Conservation (phyloP, 2,113 vertebrate genomes). For the Pontoporia blainvillei region DNA sequence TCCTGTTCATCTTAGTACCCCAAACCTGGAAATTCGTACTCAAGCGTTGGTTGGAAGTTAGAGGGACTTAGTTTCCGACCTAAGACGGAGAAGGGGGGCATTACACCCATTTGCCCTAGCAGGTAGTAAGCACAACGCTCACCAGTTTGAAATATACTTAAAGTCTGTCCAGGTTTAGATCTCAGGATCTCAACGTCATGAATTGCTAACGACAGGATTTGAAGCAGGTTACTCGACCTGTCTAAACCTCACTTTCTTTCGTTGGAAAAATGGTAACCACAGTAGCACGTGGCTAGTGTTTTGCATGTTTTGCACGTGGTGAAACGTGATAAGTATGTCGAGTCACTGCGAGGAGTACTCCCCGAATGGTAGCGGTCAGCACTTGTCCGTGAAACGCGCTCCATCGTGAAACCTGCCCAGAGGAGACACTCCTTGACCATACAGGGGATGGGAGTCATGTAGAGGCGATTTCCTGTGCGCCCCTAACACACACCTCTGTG, state of each 20-base stretch:
- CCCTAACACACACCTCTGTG: background rate
- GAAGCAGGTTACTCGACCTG: background rate
- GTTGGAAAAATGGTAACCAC: background rate
- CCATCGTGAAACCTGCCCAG: background rate
- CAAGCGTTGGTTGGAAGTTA: background rate
- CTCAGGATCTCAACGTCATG: background rate
- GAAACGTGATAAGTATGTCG: background rate
- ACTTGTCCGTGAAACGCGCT: background rate
- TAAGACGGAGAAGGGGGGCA: background rate
- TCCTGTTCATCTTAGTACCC: background rate
- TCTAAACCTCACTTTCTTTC: background rate
- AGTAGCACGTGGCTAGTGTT: background rate
- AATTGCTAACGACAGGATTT: background rate
- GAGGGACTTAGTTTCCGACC: background rate
- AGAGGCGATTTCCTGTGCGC: background rate
- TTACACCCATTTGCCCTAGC: background rate
- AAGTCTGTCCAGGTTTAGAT: background rate
- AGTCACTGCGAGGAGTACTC: background rate
- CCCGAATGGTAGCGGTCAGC: background rate
- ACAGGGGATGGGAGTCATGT: background rate
- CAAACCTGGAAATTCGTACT: background rate
- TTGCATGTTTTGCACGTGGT: background rate
- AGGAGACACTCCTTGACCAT: background rate
- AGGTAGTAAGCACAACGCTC: background rate
- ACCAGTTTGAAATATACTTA: background rate